Evolutionary conservation across 2,888 invertebrate genomes (phyloP).

Genomic region (Anaspis maculata): DNA sequence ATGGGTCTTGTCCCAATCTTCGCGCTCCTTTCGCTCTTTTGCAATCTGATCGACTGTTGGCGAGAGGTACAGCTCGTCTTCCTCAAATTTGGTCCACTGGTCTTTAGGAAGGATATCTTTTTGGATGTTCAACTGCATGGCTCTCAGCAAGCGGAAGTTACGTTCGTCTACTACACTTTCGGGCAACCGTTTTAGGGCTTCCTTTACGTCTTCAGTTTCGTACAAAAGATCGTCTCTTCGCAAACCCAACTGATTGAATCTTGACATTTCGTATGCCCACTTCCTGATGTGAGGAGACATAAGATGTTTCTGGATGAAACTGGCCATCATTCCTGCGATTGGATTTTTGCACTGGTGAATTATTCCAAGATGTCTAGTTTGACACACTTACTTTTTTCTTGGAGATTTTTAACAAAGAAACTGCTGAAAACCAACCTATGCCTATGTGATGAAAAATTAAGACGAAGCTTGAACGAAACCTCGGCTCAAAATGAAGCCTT

Average conservation of each 20-base stretch:
- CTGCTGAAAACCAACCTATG: no score
- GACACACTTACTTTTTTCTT: no score
- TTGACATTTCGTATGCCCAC: constrained; percentile 71
- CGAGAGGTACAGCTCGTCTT: constrained; percentile 71
- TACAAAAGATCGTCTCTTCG: constrained; percentile 69
- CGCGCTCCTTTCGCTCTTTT: constrained; percentile 67
- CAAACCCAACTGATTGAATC: constrained; percentile 80
- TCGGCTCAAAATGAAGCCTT: no score
- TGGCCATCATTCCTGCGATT: constrained; percentile 39
- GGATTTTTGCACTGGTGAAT: no score
- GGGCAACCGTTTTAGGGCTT: constrained; percentile 77
- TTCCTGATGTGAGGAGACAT: constrained; percentile 46
- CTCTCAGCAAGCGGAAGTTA: constrained; percentile 75
- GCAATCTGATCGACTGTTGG: constrained; percentile 74
- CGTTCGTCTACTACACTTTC: constrained; percentile 67
- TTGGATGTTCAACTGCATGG: constrained; percentile 67
- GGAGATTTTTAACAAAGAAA: no score
- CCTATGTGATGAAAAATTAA: no score
- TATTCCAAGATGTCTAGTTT: no score
- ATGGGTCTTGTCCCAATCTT: constrained; percentile 74
- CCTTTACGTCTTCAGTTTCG: constrained; percentile 65
- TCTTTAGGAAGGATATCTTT: constrained; percentile 79
- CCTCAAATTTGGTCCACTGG: constrained; percentile 85
- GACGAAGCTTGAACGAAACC: no score
- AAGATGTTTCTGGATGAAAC: constrained; percentile 34